A percentile compares a stretch with the other conserved stretches of the same genome.
These are phyloP conservation scores for Muntiacus muntjak DNA, from an alignment of 2,113 vertebrate genomes.

Conservation along the genomic window DNA sequence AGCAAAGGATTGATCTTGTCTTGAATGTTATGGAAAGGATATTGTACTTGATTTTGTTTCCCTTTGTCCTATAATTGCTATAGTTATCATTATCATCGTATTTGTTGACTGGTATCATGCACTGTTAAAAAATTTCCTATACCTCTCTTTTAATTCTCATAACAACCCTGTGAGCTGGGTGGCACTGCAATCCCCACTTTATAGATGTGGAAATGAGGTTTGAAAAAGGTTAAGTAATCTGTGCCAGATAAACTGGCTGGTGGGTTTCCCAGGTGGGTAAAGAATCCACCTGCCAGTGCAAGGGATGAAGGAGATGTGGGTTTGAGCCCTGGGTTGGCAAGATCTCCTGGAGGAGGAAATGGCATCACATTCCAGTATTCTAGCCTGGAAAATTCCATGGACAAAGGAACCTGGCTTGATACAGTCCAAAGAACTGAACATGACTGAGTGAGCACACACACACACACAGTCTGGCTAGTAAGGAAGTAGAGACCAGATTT, in stretches of 20 bases:
- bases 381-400: neutral
- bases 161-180: neutral
- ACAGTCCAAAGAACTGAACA: neutral
- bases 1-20: neutral
- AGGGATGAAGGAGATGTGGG: neutral
- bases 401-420: neutral
- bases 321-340: neutral
- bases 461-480: neutral
- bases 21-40: neutral
- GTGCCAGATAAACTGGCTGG: neutral
- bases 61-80: neutral
- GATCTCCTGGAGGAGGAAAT: neutral
- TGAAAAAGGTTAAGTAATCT: neutral
- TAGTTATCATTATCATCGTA: neutral
- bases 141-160: neutral
- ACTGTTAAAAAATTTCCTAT: neutral
- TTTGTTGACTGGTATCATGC: neutral
- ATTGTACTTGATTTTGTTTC: neutral
- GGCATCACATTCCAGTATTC: neutral
- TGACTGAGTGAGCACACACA: neutral
- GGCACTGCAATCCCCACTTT: neutral
- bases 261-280: neutral
- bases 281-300: neutral
- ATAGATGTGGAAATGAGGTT: neutral
- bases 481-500: neutral